Base-by-base conservation (phyloP, 1,140 invertebrate genomes). In the Sinonovacula constricta region DNA sequence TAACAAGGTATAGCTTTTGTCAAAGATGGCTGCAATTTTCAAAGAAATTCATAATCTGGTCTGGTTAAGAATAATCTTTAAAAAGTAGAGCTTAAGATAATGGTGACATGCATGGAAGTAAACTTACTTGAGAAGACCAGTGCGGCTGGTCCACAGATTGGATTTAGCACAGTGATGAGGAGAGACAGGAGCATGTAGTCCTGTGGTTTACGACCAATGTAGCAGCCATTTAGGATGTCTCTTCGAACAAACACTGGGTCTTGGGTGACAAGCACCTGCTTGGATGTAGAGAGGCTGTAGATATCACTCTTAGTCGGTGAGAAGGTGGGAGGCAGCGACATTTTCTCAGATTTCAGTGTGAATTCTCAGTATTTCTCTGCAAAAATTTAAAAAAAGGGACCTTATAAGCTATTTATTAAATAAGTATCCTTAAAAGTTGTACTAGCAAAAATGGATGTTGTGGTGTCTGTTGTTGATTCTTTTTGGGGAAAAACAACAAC, bases 81-180 rank as follows among this genome's bases (percentile, higher is more conserved):
- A 22, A 2, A 15, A 26, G 53, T 22, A 54, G 53, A 26, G 15
- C n/a, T 22, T n/a, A 15, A 26, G 2, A 3, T 54, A 4, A 54
- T 22, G n/a, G 15, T n/a, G n/a, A n/a, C n/a, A n/a, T n/a, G n/a
- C n/a, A n/a, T n/a, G n/a, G n/a, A 31, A 5, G n/a, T 57, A 53
- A 56, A 85, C 86, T 84, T 82, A 89, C 87, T 66, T 45, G 88
- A 65, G 78, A 89, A 88, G 3, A 89, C n/a, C 28, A 89, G 79
- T 30, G 83, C 83, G 65, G 88, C 57, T 33, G 87, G 85, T 67
- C 88, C 88, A 72, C 86, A 60, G 2, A 88, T 15, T 10, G 88
- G 88, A 57, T 89, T 89, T 0, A 89, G 63, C 3, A 89, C 56
- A 18, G 84, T 83, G 18, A 85, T 71, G 12, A 84, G 36, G 22